Evolutionary conservation across 2,113 vertebrate genomes (phyloP), one percentile per base, ranked within the genome.

Genomic region (Chauna torquata): DNA sequence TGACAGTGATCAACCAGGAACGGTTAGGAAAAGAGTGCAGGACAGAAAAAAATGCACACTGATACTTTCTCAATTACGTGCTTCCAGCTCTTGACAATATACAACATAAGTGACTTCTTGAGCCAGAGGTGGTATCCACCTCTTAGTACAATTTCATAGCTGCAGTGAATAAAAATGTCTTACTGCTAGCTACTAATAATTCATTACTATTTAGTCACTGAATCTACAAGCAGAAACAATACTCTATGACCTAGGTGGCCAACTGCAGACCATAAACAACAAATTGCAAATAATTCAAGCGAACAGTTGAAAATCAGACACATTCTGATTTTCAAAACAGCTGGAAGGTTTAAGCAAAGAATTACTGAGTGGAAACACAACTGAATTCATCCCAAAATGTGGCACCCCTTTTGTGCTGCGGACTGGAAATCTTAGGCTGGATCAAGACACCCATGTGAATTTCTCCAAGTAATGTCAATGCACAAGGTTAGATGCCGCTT

Each of bases 251-350:
- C 87, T 40, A 86, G 55, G 49, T 84, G 70, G 90, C 83, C 88
- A 90, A 57, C 49, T 25, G 65, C 72, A 86, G 7, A 17, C 40
- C 44, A 49, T 6, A 44, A 89, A 79, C 76, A 93, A 85, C 52
- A 85, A 76, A 85, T 28, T 38, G 40, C 70, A 93, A 85, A 82
- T 89, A 89, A 95, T 85, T 72, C 81, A 96, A 87, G 87, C 78
- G 76, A 89, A 88, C 22, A 92, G 49, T 74, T 94, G 66, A 62
- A 45, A 45, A 45, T 16, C 16, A 54, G 52, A 54, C 52, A 54
- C 14, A 54, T 16, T 28, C 52, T 28, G 27, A 54, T 54, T 94
- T 79, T 89, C 55, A 22, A 40, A 74, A 70, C n/a, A 89, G 16
- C 40, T 45, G 20, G 20, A 59, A 27, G 40, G 14, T 74, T 69